Evolutionary conservation across 2,113 vertebrate genomes (phyloP).

Genomic region (Microcebus jonahi): DNA sequence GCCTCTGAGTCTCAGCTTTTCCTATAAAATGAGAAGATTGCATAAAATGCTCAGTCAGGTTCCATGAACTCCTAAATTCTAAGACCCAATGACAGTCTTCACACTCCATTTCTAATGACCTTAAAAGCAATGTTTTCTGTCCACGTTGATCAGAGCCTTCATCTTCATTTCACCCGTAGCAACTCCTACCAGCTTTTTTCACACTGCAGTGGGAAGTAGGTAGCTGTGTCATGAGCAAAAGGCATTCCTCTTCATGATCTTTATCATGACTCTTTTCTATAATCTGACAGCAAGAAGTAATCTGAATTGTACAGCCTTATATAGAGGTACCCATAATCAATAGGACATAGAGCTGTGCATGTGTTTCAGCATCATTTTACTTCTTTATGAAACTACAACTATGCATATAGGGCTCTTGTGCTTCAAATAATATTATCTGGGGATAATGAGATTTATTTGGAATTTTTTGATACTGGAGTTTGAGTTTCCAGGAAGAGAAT

Average conservation of each 20-base stretch:
- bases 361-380: background rate
- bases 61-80: background rate
- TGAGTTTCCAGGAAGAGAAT: background rate
- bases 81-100: background rate
- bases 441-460: background rate
- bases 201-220: background rate
- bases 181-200: background rate
- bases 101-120: constrained; percentile 9
- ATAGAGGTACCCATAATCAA: background rate
- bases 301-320: background rate
- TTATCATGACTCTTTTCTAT: background rate
- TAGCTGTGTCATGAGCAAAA: accelerated
- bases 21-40: background rate
- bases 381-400: background rate
- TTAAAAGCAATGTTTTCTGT: background rate
- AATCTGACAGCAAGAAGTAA: background rate
- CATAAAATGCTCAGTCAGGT: background rate
- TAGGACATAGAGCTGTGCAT: background rate
- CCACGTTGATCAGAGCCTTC: accelerated
- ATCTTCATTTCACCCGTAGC: accelerated
- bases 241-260: background rate
- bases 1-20: accelerated
- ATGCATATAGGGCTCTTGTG: background rate
- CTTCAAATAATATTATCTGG: background rate
- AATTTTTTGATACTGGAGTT: background rate